Evolutionary conservation across 1,140 invertebrate genomes (phyloP), one percentile per base, ranked within the genome.

Genomic region (Acromyrmex charruanus): DNA sequence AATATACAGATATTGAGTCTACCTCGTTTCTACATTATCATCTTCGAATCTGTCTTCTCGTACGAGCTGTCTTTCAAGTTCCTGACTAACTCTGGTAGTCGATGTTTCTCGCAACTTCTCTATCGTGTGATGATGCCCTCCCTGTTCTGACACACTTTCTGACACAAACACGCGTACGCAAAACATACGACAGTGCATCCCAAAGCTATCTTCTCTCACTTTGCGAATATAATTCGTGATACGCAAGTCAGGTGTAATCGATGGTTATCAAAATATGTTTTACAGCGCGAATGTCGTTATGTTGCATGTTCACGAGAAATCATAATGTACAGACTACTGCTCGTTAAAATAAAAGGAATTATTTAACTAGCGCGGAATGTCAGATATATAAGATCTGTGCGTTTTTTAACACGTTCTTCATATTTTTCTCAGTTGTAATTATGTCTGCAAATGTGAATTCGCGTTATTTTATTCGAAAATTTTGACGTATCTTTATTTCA

Each of bases 61-160:
- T 44, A 61, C 28, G 25, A 77, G 18, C 63, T 69, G 39, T 77
- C 61, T 66, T 31, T 65, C 25, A 75, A 71, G 9, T 68, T 77
- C 6, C 71, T 51, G 25, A 74, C 63, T 66, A 87, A 87, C 53
- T 77, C 51, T 58, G 55, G 39, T 31, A 25, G 51, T 74, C 61
- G 6, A 35, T 85, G 58, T 85, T 49, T 66, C 72, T 77, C 51
- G 51, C 28, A 66, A 58, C 68, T 74, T 59, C 55, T 72, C 51
- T 21, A 51, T 51, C 39, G 28, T 14, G 31, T 53, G 25, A 44
- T 63, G 14, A 16, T 77, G 25, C 25, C 25, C 16, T 79, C 3
- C 0, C 39, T 65, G 10, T 63, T 18, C 44, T 44, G 39, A 39
- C 55, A 44, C 21, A 28, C 39, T 25, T 44, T 69, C 51, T 35